Evolutionary conservation across 1,140 invertebrate species (phyloP), one percentile per base, ranked within the genome.

Genomic region (Ceratosolen fusciceps): DNA sequence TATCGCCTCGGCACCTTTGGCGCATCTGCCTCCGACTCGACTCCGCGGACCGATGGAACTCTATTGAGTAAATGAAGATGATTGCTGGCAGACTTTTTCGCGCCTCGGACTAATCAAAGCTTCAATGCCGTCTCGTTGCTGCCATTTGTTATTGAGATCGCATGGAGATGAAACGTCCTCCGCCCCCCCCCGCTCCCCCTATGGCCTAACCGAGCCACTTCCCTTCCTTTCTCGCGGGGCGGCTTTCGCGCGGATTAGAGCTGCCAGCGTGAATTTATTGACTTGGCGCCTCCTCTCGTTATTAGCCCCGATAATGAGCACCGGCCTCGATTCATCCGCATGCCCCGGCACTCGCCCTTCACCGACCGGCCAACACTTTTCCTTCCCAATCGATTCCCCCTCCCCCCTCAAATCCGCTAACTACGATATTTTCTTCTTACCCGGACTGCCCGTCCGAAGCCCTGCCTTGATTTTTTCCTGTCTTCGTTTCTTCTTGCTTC

Each of bases 121-220:
- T 21, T 56, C 72, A 47, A 60, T 74, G 72, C 72, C 72, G 72
- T 62, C 71, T 34, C 71, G n/a, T 47, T 56, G 75, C 52, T 77
- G 67, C 34, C 75, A 7, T 31, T 60, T 58, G 75, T 71, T 71
- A 77, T 77, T 77, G 75, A 78, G 76, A 78, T 77, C 24, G 68
- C 54, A 37, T 29, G 5, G 60, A 37, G 60, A 65, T 65, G 60
- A 34, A 19, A 5, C 5, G 5, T 29, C 47, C 67, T 43, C 24
- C 16, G n/a, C 67, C 21, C 67, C 5, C 21, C 31, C 21, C 34
- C 65, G 49, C 49, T 21, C 49, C 49, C n/a, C n/a, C n/a, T n/a
- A n/a, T n/a, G n/a, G n/a, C n/a, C n/a, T n/a, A n/a, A n/a, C n/a
- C n/a, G n/a, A n/a, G n/a, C 24, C 16, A 10, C 67, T 29, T 39